Conservation (phyloP, 1,140 invertebrate species). For the Zaprionus africanus region DNA sequence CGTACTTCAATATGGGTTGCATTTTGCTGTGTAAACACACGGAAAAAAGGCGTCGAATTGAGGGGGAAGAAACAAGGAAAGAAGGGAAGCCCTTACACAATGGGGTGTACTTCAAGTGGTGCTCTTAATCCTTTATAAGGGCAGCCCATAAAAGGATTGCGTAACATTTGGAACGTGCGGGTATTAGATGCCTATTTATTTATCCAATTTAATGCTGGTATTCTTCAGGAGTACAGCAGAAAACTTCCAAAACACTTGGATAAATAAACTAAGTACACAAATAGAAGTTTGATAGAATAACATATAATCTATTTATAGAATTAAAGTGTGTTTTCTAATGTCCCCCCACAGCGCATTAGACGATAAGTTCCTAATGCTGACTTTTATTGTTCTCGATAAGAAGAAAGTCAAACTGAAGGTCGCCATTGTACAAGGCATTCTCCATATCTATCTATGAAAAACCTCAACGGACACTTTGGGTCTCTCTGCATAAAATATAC, state of each 20-base stretch:
- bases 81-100: conserved; percentile 12
- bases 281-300: conserved; percentile 18
- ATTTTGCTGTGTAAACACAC: conserved; percentile 75
- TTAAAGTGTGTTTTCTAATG: not conserved
- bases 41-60: conserved; percentile 71
- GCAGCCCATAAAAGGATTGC: conserved; percentile 62
- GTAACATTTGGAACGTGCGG: conserved; percentile 68
- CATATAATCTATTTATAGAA: not conserved
- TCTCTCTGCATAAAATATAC: conserved; percentile 74
- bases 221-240: not conserved
- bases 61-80: conserved; percentile 46
- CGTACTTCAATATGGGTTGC: conserved; percentile 59
- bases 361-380: conserved; percentile 42
- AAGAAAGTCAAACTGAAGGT: conserved; percentile 55
- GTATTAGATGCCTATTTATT: conserved; percentile 59
- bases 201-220: conserved; percentile 58
- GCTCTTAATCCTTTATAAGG: conserved; percentile 67
- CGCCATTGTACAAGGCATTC: conserved; percentile 56
- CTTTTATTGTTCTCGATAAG: conserved; percentile 20
- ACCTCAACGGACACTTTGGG: conserved; percentile 49
- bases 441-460: conserved; percentile 38
- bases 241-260: not conserved
- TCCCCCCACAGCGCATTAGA: not conserved
- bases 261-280: conserved; percentile 17
- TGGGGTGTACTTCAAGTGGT: conserved; percentile 54